Evolutionary conservation across 2,888 invertebrate species (phyloP).

Genomic region (Nemapogon koenigi): DNA sequence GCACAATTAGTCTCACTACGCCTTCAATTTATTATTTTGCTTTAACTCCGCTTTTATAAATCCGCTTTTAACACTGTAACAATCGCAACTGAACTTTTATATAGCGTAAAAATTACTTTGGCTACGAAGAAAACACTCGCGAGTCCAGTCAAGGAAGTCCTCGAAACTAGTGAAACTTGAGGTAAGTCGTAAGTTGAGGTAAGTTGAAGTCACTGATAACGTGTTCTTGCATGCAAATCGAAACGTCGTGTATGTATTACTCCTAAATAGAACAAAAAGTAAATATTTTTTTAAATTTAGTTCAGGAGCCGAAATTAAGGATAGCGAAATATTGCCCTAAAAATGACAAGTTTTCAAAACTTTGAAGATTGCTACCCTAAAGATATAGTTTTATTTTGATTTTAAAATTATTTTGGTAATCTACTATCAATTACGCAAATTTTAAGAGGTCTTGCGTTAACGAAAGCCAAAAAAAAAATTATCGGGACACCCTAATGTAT

Average conservation of each 20-base stretch:
- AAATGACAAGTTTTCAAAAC: neutral
- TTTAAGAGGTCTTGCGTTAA: neutral
- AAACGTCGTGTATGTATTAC: neutral
- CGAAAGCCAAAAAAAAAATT: neutral
- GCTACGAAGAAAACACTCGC: neutral
- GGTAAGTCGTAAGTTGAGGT: neutral
- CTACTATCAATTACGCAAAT: too few species aligned
- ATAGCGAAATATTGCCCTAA: neutral
- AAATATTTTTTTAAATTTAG: neutral
- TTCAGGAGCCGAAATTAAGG: neutral
- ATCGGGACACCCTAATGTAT: neutral
- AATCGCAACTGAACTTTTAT: neutral
- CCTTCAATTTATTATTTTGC: neutral
- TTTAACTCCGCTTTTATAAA: too few species aligned
- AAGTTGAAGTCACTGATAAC: neutral
- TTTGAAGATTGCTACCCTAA: neutral
- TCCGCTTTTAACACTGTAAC: neutral
- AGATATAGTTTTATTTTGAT: neutral
- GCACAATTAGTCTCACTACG: neutral
- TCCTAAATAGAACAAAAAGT: neutral
- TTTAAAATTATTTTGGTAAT: too few species aligned
- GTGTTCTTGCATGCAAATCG: neutral
- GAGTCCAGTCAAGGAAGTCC: neutral
- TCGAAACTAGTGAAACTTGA: neutral
- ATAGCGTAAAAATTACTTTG: neutral